Evolutionary conservation across 2,888 invertebrate genomes (phyloP).

Genomic region (Cordilura impudica): DNA sequence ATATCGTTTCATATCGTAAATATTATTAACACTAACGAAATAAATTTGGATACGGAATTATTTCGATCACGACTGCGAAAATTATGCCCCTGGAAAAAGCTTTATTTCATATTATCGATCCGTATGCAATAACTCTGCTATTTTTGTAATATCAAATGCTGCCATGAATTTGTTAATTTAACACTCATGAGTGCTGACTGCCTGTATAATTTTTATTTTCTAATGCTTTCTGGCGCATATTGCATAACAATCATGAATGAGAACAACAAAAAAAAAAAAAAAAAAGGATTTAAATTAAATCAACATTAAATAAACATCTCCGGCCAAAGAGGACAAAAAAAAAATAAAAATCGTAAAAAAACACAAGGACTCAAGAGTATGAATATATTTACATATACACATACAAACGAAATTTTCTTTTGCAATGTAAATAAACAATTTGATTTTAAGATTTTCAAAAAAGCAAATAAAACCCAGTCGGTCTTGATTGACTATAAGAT

Average conservation of each 20-base stretch:
- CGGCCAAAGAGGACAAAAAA: background rate
- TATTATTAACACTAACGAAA: no score
- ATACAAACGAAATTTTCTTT: background rate
- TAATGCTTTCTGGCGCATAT: background rate
- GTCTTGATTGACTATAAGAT: no score
- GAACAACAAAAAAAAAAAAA: background rate
- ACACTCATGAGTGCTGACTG: slow-evolving; percentile 34
- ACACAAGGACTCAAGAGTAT: slow-evolving; percentile 25
- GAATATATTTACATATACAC: background rate
- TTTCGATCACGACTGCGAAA: no score
- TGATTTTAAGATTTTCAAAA: slow-evolving; percentile 11
- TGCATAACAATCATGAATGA: slow-evolving; percentile 31
- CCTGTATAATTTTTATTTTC: background rate
- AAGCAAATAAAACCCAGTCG: slow-evolving; percentile 1
- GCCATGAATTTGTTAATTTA: background rate
- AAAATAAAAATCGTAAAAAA: background rate
- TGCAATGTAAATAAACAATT: slow-evolving; percentile 12
- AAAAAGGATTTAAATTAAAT: slow-evolving; percentile 34
- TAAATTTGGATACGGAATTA: no score
- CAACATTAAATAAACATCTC: background rate
- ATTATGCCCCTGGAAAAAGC: no score
- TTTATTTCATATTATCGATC: no score
- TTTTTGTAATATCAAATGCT: no score
- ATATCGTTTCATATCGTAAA: no score
- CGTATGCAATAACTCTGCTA: no score